Evolutionary conservation across 2,888 invertebrate genomes (phyloP).

Genomic region (Taphrorychus bicolor): DNA sequence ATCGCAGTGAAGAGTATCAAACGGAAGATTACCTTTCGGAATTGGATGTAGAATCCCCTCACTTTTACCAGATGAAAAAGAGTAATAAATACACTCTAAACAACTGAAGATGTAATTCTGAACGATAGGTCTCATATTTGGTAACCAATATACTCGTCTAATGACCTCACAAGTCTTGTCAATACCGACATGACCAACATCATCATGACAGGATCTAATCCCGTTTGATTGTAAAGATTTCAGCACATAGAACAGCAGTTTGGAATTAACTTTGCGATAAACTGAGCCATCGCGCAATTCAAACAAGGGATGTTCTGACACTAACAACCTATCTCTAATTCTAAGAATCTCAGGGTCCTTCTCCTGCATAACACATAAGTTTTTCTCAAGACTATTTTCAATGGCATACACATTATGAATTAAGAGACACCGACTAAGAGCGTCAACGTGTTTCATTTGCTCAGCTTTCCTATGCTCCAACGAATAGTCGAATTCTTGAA

Average conservation of each 20-base stretch:
- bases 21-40: too few species aligned
- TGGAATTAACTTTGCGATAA: constrained; percentile 9
- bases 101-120: background rate
- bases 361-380: constrained; percentile 11
- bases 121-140: constrained; percentile 19
- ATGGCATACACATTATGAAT: background rate
- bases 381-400: background rate
- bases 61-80: background rate
- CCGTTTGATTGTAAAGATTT: constrained; percentile 3
- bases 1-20: too few species aligned
- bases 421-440: background rate
- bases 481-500: constrained; percentile 33
- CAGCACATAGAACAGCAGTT: constrained; percentile 19
- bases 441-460: constrained; percentile 14
- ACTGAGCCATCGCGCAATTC: constrained; percentile 15
- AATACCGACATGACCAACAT: constrained; percentile 47
- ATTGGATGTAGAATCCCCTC: background rate
- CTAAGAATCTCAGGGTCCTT: constrained; percentile 18
- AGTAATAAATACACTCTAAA: background rate
- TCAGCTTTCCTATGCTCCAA: constrained; percentile 8
- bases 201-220: constrained; percentile 12
- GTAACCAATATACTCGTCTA: constrained; percentile 50
- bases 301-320: background rate
- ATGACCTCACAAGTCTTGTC: constrained; percentile 48
- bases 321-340: constrained; percentile 1